These are phyloP conservation scores for Pterobdella sp. DNA, from an alignment of 2,888 invertebrate genomes.

Conservation along the genomic window DNA sequence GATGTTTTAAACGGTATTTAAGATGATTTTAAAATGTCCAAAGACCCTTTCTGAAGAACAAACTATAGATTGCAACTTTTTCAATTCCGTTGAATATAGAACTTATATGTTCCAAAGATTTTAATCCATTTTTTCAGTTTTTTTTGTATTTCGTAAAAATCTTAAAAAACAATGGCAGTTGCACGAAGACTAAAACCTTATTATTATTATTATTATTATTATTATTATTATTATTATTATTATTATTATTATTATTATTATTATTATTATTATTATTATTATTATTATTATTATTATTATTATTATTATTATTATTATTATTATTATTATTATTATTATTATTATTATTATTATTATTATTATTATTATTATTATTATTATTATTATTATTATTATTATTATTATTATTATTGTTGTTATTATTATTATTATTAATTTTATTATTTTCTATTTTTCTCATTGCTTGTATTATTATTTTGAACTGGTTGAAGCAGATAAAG, in stretches of 20 bases:
- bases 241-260: constrained; percentile 7
- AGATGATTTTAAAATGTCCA: too few species aligned
- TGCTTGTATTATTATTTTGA: too few species aligned
- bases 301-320: constrained; percentile 17
- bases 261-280: constrained; percentile 9
- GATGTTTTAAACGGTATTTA: too few species aligned
- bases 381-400: constrained; percentile 17
- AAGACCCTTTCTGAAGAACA: too few species aligned
- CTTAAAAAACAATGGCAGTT: not conserved
- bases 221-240: not conserved
- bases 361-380: constrained; percentile 20
- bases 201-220: constrained; percentile 7
- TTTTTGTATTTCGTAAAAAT: too few species aligned
- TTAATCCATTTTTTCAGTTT: too few species aligned
- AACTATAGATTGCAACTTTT: too few species aligned
- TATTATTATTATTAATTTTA: not conserved
- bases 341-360: constrained; percentile 18
- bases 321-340: constrained; percentile 19
- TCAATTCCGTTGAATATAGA: too few species aligned
- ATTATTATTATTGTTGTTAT: not conserved
- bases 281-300: not conserved
- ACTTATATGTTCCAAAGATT: too few species aligned
- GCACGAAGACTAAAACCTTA: not conserved
- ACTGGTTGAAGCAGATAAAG: too few species aligned
- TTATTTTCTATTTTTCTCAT: too few species aligned